Evolutionary conservation across 2,888 invertebrate genomes (phyloP), one percentile per base, ranked within the genome.

Genomic region (Aricia artaxerxes): DNA sequence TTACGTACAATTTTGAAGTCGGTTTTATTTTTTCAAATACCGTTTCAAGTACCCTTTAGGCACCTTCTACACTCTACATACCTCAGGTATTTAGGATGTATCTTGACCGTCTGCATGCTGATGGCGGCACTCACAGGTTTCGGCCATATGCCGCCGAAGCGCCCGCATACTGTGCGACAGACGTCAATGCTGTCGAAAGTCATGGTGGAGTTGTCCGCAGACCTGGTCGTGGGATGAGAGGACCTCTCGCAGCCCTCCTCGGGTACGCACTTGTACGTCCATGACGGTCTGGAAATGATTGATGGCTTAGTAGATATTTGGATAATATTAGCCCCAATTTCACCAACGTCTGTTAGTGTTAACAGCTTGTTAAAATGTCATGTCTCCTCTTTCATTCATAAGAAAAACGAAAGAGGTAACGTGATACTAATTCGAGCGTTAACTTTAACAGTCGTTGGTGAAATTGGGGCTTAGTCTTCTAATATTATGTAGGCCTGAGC

Each of bases 91-190:
- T 93, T 94, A 0, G 96, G 96, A 86, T 96, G 95, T 82, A 96
- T 95, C 80, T 90, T 90, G 0, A 96, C 91, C 0, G 95, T 91
- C 81, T 91, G 90, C 81, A 82, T 84, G 79, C 91, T 89, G 3
- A 94, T 82, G 0, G 92, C 92, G 0, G 92, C 94, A 0, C 92
- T 94, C 1, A 96, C 95, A 0, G 97, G 97, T 84, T 92, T 90
- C 0, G 97, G 97, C 97, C 97, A 97, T 24, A 97, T 91, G 0
- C 96, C 94, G 0, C 97, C 96, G 84, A 95, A 96, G 60, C 94
- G 89, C 0, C 97, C 97, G 83, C 97, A 97, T 0, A 96, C 95
- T 6, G 97, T 91, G 35, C 96, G 94, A 84, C 97, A 97, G 69
- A 96, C 92, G 80, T 95, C 95, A 82, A 96, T 87, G 79, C 95